A percentile compares a stretch with the other conserved stretches of the same genome.
phyloP scores from a whole-genome alignment of 2,797 vertebrate genomes.

The Chelidonichthys spinosus region DNA sequence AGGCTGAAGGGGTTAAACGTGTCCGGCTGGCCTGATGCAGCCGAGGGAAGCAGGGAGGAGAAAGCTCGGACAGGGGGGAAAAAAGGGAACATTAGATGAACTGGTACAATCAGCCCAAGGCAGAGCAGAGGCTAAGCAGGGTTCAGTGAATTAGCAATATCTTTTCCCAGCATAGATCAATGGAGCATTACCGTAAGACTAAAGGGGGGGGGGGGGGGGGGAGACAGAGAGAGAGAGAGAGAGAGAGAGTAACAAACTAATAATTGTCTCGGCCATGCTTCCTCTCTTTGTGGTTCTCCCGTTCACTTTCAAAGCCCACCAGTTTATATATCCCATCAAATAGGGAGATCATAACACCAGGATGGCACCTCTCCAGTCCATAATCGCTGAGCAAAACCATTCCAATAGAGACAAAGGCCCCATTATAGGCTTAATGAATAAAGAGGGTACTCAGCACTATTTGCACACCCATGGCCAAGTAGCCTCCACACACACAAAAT shows the following conservation, averaged over 20 bases:
- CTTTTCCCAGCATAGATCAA: constrained; percentile 77
- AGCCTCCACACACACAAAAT: constrained; percentile 1
- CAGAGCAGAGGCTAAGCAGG: constrained; percentile 55
- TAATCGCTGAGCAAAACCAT: constrained; percentile 24
- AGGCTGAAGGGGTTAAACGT: constrained; percentile 51
- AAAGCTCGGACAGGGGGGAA: constrained; percentile 12
- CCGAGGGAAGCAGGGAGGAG: constrained; percentile 31
- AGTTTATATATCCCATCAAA: constrained; percentile 41
- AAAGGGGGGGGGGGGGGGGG: constrained; percentile 30
- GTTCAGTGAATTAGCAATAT: constrained; percentile 71
- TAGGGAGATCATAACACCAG: constrained; percentile 15
- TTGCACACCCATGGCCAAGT: not conserved
- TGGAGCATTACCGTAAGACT: constrained; percentile 71
- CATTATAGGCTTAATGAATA: constrained; percentile 53
- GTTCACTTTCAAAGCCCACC: constrained; percentile 24
- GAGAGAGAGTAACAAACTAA: constrained; percentile 39
- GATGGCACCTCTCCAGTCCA: constrained; percentile 42
- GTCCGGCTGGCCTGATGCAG: constrained; percentile 42
- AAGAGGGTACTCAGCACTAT: constrained; percentile 26
- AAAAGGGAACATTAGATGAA: constrained; percentile 64
- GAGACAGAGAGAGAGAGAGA: constrained; percentile 12
- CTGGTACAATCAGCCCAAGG: constrained; percentile 55
- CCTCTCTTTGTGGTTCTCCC: constrained; percentile 10
- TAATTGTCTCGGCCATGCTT: constrained; percentile 43
- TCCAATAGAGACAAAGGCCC: constrained; percentile 29